Conservation (phyloP, 2,113 vertebrate genomes). For the Gasterosteus nipponicus region DNA sequence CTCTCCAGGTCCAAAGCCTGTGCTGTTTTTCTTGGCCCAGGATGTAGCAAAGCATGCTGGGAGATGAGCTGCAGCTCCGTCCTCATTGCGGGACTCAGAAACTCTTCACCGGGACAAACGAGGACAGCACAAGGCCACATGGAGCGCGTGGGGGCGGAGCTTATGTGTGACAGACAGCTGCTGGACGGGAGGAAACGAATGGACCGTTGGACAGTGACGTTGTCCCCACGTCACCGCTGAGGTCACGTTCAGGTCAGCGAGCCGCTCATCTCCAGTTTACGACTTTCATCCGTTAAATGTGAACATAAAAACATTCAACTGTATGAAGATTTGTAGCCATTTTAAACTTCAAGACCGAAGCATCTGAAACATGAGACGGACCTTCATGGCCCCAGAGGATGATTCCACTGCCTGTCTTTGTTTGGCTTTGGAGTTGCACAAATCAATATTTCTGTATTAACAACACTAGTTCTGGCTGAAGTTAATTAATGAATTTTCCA, state of each 20-base stretch:
- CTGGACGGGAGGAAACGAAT: constrained; percentile 72
- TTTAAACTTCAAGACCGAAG: background rate
- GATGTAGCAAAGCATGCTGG: constrained; percentile 55
- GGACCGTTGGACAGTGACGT: constrained; percentile 46
- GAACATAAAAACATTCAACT: background rate
- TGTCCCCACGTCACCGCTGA: no score
- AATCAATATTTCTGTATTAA: background rate
- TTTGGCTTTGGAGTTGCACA: background rate
- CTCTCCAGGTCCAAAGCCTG: constrained; percentile 64
- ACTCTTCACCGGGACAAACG: constrained; percentile 21
- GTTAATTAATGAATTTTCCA: no score
- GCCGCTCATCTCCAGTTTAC: no score
- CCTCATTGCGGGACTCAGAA: constrained; percentile 31
- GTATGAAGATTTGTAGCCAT: background rate
- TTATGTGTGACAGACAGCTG: constrained; percentile 51
- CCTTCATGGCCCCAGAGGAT: background rate
- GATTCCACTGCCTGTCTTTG: background rate
- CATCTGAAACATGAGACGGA: background rate
- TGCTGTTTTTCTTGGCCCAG: constrained; percentile 68
- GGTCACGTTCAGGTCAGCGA: no score
- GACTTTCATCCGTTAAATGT: background rate
- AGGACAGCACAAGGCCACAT: constrained; percentile 42
- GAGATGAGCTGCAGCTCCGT: constrained; percentile 49
- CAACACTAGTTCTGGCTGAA: no score
- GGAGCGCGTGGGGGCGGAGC: constrained; percentile 32